Conservation (phyloP, 2,113 vertebrate genomes). For the Podarcis raffonei region DNA sequence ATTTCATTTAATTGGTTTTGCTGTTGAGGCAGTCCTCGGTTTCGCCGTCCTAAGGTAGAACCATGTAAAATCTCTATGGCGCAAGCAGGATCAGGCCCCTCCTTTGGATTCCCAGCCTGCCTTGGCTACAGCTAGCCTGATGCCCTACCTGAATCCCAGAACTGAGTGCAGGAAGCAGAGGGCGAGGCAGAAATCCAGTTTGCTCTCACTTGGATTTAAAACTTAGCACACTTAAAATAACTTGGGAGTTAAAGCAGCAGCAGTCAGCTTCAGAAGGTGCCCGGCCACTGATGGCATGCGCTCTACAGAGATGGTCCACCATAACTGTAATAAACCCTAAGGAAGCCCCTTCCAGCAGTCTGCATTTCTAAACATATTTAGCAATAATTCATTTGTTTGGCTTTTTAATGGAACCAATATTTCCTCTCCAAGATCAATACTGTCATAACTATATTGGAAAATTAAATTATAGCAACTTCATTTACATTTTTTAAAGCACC, state of each 20-base stretch:
- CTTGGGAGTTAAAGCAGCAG: neutral
- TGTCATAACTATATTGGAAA: constrained; percentile 72
- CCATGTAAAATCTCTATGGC: no score
- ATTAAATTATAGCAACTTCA: constrained; percentile 74
- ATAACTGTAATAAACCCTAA: neutral
- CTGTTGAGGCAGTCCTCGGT: no score
- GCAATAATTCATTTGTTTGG: constrained; percentile 55
- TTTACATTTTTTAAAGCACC: constrained; percentile 80
- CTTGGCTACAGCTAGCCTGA: no score
- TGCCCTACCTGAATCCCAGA: no score
- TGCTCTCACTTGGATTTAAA: neutral
- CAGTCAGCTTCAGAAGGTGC: neutral
- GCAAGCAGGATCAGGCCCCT: no score
- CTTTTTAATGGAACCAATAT: constrained; percentile 64
- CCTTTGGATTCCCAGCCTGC: no score
- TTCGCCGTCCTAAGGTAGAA: no score
- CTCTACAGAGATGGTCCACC: neutral
- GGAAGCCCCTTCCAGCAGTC: constrained; percentile 37
- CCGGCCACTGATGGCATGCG: neutral
- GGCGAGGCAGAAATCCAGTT: neutral
- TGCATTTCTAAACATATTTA: constrained; percentile 55
- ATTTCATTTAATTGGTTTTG: no score
- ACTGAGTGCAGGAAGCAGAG: no score
- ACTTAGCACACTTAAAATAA: neutral
- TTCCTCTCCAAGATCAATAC: constrained; percentile 70